Conservation (phyloP, 2,113 vertebrate species). For the Siniperca knerii region DNA sequence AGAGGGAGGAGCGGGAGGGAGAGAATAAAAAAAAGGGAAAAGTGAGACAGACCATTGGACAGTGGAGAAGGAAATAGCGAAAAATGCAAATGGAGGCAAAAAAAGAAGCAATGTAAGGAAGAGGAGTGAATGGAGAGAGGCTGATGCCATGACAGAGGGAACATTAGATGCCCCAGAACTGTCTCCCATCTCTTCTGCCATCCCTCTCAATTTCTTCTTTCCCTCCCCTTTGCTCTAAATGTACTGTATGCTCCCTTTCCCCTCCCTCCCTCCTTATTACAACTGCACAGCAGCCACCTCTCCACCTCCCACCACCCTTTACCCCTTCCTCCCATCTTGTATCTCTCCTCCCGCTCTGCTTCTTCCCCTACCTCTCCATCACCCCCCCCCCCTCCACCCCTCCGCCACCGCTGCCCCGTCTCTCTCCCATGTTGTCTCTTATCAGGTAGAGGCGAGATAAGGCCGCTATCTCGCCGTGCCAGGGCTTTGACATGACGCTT, state of each 20-base stretch:
- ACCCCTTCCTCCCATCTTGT: constrained; percentile 51
- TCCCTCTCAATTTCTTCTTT: constrained; percentile 63
- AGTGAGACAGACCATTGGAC: constrained; percentile 55
- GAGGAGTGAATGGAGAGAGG: constrained; percentile 37
- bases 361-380: constrained; percentile 49
- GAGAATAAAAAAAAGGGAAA: constrained; percentile 27
- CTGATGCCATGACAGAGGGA: constrained; percentile 45
- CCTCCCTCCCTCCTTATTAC: constrained; percentile 59
- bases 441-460: constrained; percentile 84
- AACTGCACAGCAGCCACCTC: constrained; percentile 46
- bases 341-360: constrained; percentile 48
- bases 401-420: constrained; percentile 27
- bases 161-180: constrained; percentile 52
- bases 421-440: constrained; percentile 82
- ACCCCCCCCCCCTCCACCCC: constrained; percentile 18
- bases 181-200: constrained; percentile 46
- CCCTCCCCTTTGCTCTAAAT: constrained; percentile 54
- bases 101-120: constrained; percentile 30
- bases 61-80: constrained; percentile 51
- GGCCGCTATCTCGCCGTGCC: constrained; percentile 83
- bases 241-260: constrained; percentile 36
- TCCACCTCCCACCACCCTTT: constrained; percentile 44
- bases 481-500: constrained; percentile 83
- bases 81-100: constrained; percentile 66
- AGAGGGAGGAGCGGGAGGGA: constrained; percentile 37